phyloP scores from a whole-genome alignment of 2,888 invertebrate species.

The Scaptomyza tumidula region DNA sequence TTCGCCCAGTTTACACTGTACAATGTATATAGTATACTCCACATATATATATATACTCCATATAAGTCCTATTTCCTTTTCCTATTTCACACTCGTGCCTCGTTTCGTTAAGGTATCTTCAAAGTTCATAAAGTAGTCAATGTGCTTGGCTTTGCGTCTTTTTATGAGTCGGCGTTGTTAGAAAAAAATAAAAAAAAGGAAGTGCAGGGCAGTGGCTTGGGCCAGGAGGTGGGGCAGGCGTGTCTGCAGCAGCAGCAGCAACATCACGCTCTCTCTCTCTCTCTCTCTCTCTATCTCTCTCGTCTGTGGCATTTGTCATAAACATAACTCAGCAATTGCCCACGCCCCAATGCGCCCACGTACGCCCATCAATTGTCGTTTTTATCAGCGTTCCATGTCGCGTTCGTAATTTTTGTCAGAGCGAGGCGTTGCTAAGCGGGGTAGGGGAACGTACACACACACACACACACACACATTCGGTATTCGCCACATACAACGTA shows the following conservation, averaged over 20 bases:
- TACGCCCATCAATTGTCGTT: constrained; percentile 80
- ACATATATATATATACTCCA: no score
- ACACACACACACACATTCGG: constrained; percentile 20
- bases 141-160: not conserved
- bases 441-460: constrained; percentile 10
- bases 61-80: no score
- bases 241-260: constrained; percentile 17
- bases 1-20: no score
- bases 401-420: constrained; percentile 60
- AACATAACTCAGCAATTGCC: constrained; percentile 80
- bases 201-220: not conserved
- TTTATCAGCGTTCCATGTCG: constrained; percentile 75
- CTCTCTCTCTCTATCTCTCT: not conserved
- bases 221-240: not conserved
- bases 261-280: constrained; percentile 25
- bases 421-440: not conserved
- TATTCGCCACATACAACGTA: constrained; percentile 16
- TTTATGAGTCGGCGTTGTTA: not conserved
- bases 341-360: constrained; percentile 75
- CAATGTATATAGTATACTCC: no score
- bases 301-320: constrained; percentile 70
- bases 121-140: not conserved
- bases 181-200: no score
- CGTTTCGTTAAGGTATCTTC: not conserved
- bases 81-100: no score